Conservation (phyloP, 2,888 invertebrate genomes). For the Panzeria rudis region DNA sequence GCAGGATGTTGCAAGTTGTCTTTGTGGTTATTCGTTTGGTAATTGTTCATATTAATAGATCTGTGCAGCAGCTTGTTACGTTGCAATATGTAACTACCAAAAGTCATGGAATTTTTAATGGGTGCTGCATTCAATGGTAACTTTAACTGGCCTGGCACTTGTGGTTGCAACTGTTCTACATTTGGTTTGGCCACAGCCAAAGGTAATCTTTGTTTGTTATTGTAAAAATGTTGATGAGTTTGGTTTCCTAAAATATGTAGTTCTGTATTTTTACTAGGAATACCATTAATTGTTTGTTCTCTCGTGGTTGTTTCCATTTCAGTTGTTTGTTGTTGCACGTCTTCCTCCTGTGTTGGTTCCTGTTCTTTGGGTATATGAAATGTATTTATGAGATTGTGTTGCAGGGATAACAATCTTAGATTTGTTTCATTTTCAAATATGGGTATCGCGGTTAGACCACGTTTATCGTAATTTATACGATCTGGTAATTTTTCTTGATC, state of each 20-base stretch:
- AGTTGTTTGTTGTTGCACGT: neutral
- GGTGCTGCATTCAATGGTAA: slow-evolving; percentile 43
- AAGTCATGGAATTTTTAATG: slow-evolving; percentile 45
- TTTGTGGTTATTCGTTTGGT: slow-evolving; percentile 55
- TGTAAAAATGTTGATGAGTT: slow-evolving; percentile 45
- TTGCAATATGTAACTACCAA: slow-evolving; percentile 54
- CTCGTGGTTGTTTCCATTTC: slow-evolving; percentile 34
- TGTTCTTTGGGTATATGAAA: slow-evolving; percentile 83
- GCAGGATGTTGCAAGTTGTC: slow-evolving; percentile 51
- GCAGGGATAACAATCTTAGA: slow-evolving; percentile 93
- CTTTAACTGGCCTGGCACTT: slow-evolving; percentile 53
- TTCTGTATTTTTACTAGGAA: slow-evolving; percentile 40
- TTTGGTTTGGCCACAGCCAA: slow-evolving; percentile 58
- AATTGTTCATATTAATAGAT: slow-evolving; percentile 59
- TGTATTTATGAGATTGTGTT: slow-evolving; percentile 93
- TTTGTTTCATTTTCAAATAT: slow-evolving; percentile 91
- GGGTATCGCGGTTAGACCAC: slow-evolving; percentile 93
- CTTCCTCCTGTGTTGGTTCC: neutral
- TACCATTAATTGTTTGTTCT: slow-evolving; percentile 48
- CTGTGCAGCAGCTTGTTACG: slow-evolving; percentile 61
- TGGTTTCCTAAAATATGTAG: slow-evolving; percentile 43
- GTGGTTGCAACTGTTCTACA: slow-evolving; percentile 66
- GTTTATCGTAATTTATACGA: slow-evolving; percentile 93
- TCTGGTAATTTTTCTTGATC: slow-evolving; percentile 94
- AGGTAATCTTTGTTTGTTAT: slow-evolving; percentile 61